Evolutionary conservation across 2,888 invertebrate species (phyloP).

Genomic region (Tanytarsus gracilentus): DNA sequence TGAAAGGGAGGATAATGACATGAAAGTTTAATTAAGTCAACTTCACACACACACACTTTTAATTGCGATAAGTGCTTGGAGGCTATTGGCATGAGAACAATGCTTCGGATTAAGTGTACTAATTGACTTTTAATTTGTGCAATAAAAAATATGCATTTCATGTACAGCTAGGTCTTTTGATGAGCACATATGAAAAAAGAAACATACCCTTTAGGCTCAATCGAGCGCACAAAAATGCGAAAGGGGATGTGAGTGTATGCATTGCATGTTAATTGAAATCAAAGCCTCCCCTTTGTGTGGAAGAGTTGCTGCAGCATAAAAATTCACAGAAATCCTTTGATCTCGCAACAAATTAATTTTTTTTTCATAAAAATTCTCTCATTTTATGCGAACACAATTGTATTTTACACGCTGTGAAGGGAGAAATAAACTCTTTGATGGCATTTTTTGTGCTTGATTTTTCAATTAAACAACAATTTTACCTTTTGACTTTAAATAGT

Average conservation of each 20-base stretch:
- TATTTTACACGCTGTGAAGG: too few relatives aligned
- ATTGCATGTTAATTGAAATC: constrained; percentile 17
- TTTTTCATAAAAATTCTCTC: too few relatives aligned
- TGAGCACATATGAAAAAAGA: neutral
- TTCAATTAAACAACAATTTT: too few relatives aligned
- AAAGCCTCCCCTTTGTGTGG: constrained; percentile 11
- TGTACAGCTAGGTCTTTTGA: neutral
- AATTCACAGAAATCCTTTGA: constrained; percentile 1
- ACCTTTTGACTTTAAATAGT: too few relatives aligned
- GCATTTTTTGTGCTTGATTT: too few relatives aligned
- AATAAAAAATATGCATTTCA: constrained; percentile 11
- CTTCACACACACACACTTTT: constrained; percentile 1
- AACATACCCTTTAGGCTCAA: neutral
- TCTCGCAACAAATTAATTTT: constrained; percentile 1
- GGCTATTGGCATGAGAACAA: neutral
- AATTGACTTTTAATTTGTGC: constrained; percentile 27
- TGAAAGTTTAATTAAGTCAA: constrained; percentile 13
- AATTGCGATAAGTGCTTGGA: neutral
- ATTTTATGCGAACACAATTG: too few relatives aligned
- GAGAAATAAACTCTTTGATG: too few relatives aligned
- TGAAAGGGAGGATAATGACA: too few relatives aligned
- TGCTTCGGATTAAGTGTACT: constrained; percentile 9
- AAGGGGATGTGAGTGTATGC: too few relatives aligned
- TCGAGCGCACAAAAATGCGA: constrained; percentile 16
- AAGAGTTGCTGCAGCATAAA: constrained; percentile 1